Percentiles rank a stretch among this genome's conserved stretches.
phyloP scores from a whole-genome alignment of 2,797 vertebrate species.

The Furcifer pardalis region DNA sequence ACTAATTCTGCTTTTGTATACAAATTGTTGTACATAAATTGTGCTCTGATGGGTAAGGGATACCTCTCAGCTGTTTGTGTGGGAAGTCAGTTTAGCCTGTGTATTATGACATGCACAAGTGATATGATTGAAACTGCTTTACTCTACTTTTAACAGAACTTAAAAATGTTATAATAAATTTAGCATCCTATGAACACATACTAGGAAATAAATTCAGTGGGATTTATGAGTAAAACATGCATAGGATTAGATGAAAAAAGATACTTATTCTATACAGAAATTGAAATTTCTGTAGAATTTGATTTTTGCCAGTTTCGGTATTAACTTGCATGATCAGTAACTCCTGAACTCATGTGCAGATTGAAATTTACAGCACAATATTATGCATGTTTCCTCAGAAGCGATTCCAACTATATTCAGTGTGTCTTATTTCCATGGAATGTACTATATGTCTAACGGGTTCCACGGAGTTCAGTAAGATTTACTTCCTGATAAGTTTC shows the following conservation, averaged over 20 bases:
- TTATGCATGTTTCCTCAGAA: not conserved
- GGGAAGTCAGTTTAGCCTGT: constrained; percentile 12
- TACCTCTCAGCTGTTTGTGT: not conserved
- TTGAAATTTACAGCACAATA: not conserved
- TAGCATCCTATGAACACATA: not conserved
- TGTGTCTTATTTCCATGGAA: not conserved
- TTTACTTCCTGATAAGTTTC: not conserved
- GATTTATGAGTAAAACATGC: constrained; percentile 4
- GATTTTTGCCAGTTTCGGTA: not conserved
- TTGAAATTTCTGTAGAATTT: not conserved
- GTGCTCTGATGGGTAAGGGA: not conserved
- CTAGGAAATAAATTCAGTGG: not conserved
- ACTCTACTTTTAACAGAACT: not conserved
- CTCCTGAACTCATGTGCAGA: not conserved
- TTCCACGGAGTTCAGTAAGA: not conserved
- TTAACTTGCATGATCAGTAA: not conserved
- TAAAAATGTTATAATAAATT: no score
- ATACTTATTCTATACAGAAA: not conserved
- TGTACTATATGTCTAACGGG: not conserved
- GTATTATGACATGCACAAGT: constrained; percentile 16
- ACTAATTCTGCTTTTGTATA: constrained; percentile 18
- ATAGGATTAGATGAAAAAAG: not conserved
- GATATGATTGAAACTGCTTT: not conserved
- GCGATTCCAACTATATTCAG: not conserved
- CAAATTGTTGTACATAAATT: fast-evolving